Evolutionary conservation across 53 echinoderm and acorn worm species (phyloP).

Genomic region (Apostichopus leukothele): DNA sequence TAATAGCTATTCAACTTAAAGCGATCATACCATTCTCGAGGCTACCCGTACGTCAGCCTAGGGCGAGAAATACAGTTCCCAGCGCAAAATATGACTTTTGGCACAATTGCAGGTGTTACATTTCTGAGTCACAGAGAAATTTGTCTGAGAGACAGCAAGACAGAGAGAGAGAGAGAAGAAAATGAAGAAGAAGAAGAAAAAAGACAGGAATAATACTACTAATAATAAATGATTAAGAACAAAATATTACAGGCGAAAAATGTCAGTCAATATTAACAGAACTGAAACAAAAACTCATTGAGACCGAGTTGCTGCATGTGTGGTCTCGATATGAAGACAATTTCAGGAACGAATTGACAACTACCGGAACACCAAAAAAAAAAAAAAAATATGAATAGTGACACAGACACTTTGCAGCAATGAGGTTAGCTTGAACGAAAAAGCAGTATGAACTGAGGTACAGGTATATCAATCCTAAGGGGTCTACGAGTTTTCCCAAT

Average conservation of each 20-base stretch:
- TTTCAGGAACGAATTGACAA: slow-evolving; percentile 27
- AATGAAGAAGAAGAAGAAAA: not conserved
- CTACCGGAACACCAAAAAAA: slow-evolving; percentile 7
- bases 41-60: slow-evolving; percentile 26
- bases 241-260: slow-evolving; percentile 21
- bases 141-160: not conserved
- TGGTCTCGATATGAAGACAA: slow-evolving; percentile 31
- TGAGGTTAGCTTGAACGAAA: not conserved
- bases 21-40: not conserved
- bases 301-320: slow-evolving; percentile 34
- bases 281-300: slow-evolving; percentile 46
- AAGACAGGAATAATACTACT: too few relatives aligned
- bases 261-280: slow-evolving; percentile 35
- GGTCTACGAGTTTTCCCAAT: slow-evolving; percentile 33
- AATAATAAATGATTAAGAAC: not conserved
- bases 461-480: slow-evolving; percentile 1
- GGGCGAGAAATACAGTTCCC: not conserved
- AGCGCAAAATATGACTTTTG: not conserved
- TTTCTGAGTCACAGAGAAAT: slow-evolving; percentile 40
- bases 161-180: not conserved
- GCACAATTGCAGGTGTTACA: slow-evolving; percentile 45
- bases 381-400: slow-evolving; percentile 16
- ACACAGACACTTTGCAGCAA: not conserved
- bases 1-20: slow-evolving; percentile 5
- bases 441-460: not conserved